Conservation (phyloP, 2,113 vertebrate species). For the Martes martes region DNA sequence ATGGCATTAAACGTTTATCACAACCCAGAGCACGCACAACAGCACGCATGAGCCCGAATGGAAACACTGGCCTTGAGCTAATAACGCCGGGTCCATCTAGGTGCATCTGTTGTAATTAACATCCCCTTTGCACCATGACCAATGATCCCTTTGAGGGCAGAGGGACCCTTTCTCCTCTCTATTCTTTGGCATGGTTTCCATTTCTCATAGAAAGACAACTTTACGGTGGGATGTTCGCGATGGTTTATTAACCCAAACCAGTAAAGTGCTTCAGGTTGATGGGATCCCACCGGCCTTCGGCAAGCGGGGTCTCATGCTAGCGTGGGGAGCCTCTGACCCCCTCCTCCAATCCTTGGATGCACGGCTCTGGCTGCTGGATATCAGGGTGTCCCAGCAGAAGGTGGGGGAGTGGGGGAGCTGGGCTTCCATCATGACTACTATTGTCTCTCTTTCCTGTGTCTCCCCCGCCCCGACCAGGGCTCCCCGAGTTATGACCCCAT, state of each 20-base stretch:
- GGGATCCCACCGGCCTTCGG: background rate
- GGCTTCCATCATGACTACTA: rapidly evolving
- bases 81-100: rapidly evolving
- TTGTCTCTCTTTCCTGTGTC: background rate
- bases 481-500: background rate
- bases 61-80: rapidly evolving
- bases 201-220: background rate
- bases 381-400: background rate
- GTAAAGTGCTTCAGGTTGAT: rapidly evolving
- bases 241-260: background rate
- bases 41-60: rapidly evolving
- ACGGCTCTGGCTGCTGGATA: background rate
- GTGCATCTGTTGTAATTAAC: background rate
- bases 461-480: rapidly evolving
- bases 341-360: background rate
- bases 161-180: too few relatives aligned
- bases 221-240: rapidly evolving
- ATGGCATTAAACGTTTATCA: rapidly evolving
- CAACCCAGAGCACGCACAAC: rapidly evolving
- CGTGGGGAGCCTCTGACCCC: rapidly evolving
- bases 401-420: rapidly evolving
- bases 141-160: too few relatives aligned
- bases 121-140: background rate
- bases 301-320: background rate
- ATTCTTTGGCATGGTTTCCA: background rate